These are phyloP conservation scores for Odontophorus gujanensis DNA, from an alignment of 2,113 vertebrate genomes.

Conservation along the genomic window DNA sequence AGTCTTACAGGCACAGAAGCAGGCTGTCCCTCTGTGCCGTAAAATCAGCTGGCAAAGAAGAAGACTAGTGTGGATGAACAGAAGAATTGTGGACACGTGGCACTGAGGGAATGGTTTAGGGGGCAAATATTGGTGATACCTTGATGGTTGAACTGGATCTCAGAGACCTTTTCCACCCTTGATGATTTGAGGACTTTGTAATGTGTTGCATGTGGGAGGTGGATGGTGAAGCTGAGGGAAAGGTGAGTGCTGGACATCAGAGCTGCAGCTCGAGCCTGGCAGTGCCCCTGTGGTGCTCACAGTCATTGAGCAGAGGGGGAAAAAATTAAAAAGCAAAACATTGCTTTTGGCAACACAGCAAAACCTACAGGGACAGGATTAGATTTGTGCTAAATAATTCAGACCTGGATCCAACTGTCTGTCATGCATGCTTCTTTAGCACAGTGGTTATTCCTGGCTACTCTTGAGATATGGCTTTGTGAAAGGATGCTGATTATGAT, in stretches of 20 bases:
- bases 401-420: neutral
- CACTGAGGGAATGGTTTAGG: too few species aligned
- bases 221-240: neutral
- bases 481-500: neutral
- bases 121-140: too few species aligned
- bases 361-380: slow-evolving; percentile 34
- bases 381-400: slow-evolving; percentile 18
- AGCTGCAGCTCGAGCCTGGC: neutral
- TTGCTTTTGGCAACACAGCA: slow-evolving; percentile 1
- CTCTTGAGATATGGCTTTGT: neutral
- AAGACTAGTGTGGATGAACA: too few species aligned
- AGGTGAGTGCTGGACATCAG: neutral
- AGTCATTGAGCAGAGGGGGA: fast-evolving
- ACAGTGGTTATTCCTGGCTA: neutral
- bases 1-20: too few species aligned
- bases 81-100: too few species aligned
- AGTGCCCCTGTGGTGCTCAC: neutral
- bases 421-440: neutral
- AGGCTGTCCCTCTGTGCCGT: too few species aligned
- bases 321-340: neutral
- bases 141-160: too few species aligned
- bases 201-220: neutral
- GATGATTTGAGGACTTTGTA: too few species aligned
- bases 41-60: too few species aligned
- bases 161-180: too few species aligned